Evolutionary conservation across 2,888 invertebrate species (phyloP).

Genomic region (Anthrax anthrax): DNA sequence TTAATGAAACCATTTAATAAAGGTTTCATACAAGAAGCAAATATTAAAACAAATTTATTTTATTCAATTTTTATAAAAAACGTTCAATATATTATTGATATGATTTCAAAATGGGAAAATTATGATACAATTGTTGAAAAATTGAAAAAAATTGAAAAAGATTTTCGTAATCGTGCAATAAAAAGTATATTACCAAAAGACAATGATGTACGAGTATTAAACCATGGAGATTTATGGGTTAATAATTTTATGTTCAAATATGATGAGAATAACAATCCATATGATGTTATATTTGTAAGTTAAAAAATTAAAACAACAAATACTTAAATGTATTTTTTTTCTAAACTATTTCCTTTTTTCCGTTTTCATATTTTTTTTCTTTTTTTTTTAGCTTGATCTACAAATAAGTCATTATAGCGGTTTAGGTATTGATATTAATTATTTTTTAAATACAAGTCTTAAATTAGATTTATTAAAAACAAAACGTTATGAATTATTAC

Average conservation of each 20-base stretch:
- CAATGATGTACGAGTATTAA: slow-evolving; percentile 25
- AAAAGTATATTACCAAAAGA: neutral
- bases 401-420: slow-evolving; percentile 12
- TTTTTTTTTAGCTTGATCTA: slow-evolving; percentile 12
- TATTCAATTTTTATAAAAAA: slow-evolving; percentile 10
- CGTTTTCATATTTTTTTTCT: neutral
- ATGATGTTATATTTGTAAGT: slow-evolving; percentile 36
- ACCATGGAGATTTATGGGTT: slow-evolving; percentile 40
- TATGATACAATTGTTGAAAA: slow-evolving; percentile 12
- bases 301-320: too few relatives aligned
- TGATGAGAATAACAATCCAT: slow-evolving; percentile 25
- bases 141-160: slow-evolving; percentile 3
- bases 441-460: slow-evolving; percentile 14
- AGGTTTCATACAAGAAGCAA: slow-evolving; percentile 7
- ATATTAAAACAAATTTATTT: neutral
- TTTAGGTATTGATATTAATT: slow-evolving; percentile 14
- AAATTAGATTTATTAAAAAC: slow-evolving; percentile 9
- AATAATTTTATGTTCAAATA: slow-evolving; percentile 39
- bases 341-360: neutral
- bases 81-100: slow-evolving; percentile 10
- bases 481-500: slow-evolving; percentile 9
- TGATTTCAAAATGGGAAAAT: slow-evolving; percentile 11
- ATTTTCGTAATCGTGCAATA: slow-evolving; percentile 1
- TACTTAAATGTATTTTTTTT: neutral
- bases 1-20: slow-evolving; percentile 9